Evolutionary conservation across 2,888 invertebrate genomes (phyloP), one percentile per base, ranked within the genome.

Genomic region (Caenorhabditis becei): DNA sequence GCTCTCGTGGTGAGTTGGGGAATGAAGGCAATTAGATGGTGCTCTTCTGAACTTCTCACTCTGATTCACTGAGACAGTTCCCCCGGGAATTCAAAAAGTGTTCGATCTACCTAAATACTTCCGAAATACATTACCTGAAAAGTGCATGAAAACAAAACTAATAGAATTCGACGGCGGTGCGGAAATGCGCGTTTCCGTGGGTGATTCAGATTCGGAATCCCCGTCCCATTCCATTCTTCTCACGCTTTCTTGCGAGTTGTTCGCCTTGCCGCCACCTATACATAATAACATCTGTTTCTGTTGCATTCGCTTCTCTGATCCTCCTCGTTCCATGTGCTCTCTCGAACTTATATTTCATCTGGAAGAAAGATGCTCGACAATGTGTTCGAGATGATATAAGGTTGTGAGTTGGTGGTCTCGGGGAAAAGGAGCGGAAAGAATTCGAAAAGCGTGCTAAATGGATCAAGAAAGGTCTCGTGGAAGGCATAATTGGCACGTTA

Each of bases 1-100:
- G 84, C 82, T 44, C 75, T 84, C 49, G 61, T 82, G 65, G 86
- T 86, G 32, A 80, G 83, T 81, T 56, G 11, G 24, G 20, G 28
- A 24, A 44, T 23, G 35, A 41, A 32, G 49, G 11, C 24, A 47
- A 59, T n/a, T 11, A 14, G 26, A 49, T 20, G 35, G 16, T 37
- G 35, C 26, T 44, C 41, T 24, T 37, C 1, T 24, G 23, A 41
- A n/a, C n/a, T n/a, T n/a, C n/a, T n/a, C n/a, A n/a, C n/a, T n/a
- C n/a, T n/a, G n/a, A n/a, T n/a, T n/a, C n/a, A n/a, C n/a, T n/a
- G n/a, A n/a, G n/a, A n/a, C n/a, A n/a, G n/a, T n/a, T n/a, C n/a
- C n/a, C n/a, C n/a, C n/a, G n/a, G n/a, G n/a, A n/a, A n/a, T n/a
- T n/a, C n/a, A n/a, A n/a, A n/a, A n/a, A n/a, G n/a, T n/a, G 32